Evolutionary conservation across 37 sponge, comb jelly and placozoan species (phyloP), one percentile per base, ranked within the genome.

Genomic region (Beroe ovata): DNA sequence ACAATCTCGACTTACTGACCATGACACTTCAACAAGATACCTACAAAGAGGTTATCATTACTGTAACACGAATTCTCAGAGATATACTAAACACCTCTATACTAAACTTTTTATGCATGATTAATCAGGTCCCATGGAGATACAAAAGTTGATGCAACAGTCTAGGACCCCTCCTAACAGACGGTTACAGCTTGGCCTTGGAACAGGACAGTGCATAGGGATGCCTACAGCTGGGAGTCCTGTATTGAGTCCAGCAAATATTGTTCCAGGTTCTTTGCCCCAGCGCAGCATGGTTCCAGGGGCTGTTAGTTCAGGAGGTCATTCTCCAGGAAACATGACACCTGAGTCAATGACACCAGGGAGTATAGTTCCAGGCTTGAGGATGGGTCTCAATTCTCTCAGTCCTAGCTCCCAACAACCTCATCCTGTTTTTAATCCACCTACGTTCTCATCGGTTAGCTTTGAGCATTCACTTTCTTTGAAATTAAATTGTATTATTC

Each of bases 31-130:
- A 6, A 28, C 63, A 6, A 20, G 63, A 25, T 25, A 28, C 63
- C 63, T 62, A 14, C 63, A 62, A 62, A 20, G 63, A 62, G 63
- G 54, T 47, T 16, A n/a, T n/a, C n/a, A n/a, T n/a, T n/a, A n/a
- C n/a, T n/a, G n/a, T n/a, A n/a, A n/a, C n/a, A n/a, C n/a, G n/a
- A n/a, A n/a, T n/a, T n/a, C n/a, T n/a, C n/a, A n/a, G n/a, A n/a
- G n/a, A n/a, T n/a, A n/a, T n/a, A n/a, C n/a, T n/a, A n/a, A n/a
- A n/a, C n/a, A n/a, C n/a, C n/a, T n/a, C n/a, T n/a, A n/a, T n/a
- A n/a, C n/a, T n/a, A n/a, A n/a, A n/a, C n/a, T n/a, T n/a, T n/a
- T n/a, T n/a, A n/a, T n/a, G n/a, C n/a, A n/a, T n/a, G n/a, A n/a
- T n/a, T 47, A 47, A 6, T 11, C 54, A 47, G 54, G 63, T 62